Evolutionary conservation across 2,888 invertebrate genomes (phyloP), one percentile per base, ranked within the genome.

Genomic region (Callimorpha dominula): DNA sequence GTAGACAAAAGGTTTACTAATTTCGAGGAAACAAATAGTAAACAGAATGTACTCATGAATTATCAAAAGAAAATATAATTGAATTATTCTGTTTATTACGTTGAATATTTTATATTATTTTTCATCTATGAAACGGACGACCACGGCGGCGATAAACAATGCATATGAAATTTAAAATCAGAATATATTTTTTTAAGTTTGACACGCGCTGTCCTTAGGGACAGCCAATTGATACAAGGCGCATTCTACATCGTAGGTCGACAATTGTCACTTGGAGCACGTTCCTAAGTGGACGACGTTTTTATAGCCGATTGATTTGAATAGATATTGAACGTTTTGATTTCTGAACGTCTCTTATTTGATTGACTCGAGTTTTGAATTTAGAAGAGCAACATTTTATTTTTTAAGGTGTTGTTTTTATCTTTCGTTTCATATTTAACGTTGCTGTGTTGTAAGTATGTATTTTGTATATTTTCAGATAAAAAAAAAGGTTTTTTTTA

Each of bases 201-300:
- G 84, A 79, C 67, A 78, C 54, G 43, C 76, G 40, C 8, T n/a
- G 68, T 0, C 65, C 20, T 49, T 68, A 70, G 78, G 83, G 78
- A 82, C 84, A 76, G 77, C 83, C 91, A 91, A 92, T 92, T 92
- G 90, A 85, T 86, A 85, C 84, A 84, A 85, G 74, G 71, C 76
- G 85, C 87, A 87, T 88, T 89, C 88, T 85, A 85, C 83, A 83
- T 80, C 78, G 71, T 69, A 81, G 83, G 85, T 83, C 80, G 82
- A 85, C 87, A 86, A 88, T 89, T 89, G 89, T 85, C 89, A 88
- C 87, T 87, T 83, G 67, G 69, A 66, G 69, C 71, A 75, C 70
- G 71, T 52, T 71, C 76, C 64, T 73, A 75, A 81, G 78, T 83
- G 83, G 75, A 63, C 67, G 72, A 69, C 75, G 72, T 75, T 78